Base-by-base conservation (phyloP, 2,888 invertebrate genomes). In the Dyspetes luteomarginatus region DNA sequence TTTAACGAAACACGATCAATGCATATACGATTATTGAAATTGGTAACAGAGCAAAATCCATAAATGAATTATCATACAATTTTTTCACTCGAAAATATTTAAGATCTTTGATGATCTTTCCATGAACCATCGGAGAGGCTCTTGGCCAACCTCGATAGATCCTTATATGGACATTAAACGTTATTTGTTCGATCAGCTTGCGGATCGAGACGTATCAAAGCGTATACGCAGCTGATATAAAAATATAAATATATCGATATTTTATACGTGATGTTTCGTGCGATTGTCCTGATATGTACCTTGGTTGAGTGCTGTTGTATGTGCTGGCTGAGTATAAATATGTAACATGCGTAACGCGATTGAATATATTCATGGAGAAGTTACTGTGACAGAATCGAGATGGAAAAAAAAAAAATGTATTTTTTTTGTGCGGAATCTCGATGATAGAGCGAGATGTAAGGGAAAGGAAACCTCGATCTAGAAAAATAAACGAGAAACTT, bases 281-380 rank as follows among this genome's bases (percentile, higher is more conserved):
- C 76, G 36, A 74, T 82, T 85, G 79, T 81, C 82, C 81, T 83
- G 83, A 85, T 91, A 91, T 91, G 91, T 92, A 92, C 92, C 92
- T 92, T 91, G 89, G 84, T 87, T 92, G 89, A 91, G 91, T 92
- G 89, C 85, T 91, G 90, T 90, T 90, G 91, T 92, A 92, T 92
- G 92, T 92, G 92, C 92, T 92, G 92, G 92, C 92, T 91, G 91
- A 91, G 89, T 90, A 89, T 90, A 82, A 86, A 82, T 85, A 87
- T 87, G 86, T 82, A 78, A 83, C 65, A 83, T 82, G 78, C 82
- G 81, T 81, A 84, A 82, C 83, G 85, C 82, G 79, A 72, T 30
- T 64, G 26, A 58, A 58, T 52, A 60, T 22, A 77, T 17, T 76
- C 67, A 60, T 50, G 48, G 74, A 58, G 12, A 64, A 52, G 41